phyloP scores from a whole-genome alignment of 2,797 vertebrate species.

The Lepus townsendii region DNA sequence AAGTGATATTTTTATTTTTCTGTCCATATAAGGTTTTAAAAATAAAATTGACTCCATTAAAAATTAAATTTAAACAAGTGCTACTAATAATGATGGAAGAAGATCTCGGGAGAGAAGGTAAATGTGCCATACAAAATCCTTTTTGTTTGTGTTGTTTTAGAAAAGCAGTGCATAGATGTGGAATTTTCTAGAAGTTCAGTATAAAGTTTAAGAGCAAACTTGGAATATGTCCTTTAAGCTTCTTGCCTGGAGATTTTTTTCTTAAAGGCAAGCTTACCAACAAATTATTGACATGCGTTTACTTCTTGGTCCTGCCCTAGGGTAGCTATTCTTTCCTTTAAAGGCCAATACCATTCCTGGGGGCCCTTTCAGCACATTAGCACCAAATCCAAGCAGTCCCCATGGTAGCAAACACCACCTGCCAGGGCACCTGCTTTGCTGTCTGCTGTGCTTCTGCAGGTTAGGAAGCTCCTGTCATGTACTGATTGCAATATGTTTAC shows the following conservation, averaged over 20 bases:
- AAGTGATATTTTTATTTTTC: neutral
- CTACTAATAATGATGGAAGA: neutral
- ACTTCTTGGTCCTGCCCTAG: neutral
- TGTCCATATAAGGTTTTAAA: neutral
- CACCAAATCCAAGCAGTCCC: neutral
- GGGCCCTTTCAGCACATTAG: neutral
- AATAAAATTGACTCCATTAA: neutral
- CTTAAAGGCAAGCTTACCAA: neutral
- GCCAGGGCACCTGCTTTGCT: neutral
- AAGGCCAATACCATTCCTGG: neutral
- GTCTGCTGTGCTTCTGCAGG: neutral
- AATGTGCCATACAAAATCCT: neutral
- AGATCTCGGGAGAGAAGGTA: neutral
- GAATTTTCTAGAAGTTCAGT: neutral
- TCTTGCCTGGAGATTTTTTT: neutral
- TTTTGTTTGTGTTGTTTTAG: neutral
- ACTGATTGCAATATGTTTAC: too few species aligned
- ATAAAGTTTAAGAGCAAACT: slow-evolving; percentile 10
- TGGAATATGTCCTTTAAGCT: slow-evolving; percentile 31
- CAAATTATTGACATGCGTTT: neutral
- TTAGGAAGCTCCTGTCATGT: neutral
- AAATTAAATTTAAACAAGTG: neutral
- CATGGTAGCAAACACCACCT: fast-evolving
- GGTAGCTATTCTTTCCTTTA: neutral
- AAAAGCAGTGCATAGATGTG: neutral